Base-by-base conservation (phyloP, 53 echinoderm and acorn worm genomes). In the Hippasteria phrygiana region DNA sequence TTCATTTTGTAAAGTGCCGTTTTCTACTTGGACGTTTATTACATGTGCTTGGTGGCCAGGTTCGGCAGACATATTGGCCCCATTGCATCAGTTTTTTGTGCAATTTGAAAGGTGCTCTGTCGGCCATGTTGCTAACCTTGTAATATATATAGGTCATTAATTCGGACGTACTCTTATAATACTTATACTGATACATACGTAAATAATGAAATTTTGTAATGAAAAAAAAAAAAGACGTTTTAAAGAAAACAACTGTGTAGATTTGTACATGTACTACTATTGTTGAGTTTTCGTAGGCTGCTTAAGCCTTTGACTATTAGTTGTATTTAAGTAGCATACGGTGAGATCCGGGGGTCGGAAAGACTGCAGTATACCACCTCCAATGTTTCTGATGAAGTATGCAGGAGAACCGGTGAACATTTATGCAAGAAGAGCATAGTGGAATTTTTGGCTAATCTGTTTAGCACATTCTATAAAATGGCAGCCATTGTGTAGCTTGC, bases 21-120 rank as follows among this genome's bases (percentile, higher is more conserved):
- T 78, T 51, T 53, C 42, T 51, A 33, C 38, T 72, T 24, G 20
- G 28, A 11, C 48, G 16, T 17, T 8, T 24, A 59, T 22, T 59
- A 59, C 11, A 45, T 11, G 8, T 85, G 51, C 85, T 85, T 71
- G 85, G 54, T 71, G 34, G 53, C 85, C 48, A 11, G 32, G 85
- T 31, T 51, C 48, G 85, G 38, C 85, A 85, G 85, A 85, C 71
- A 22, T 71, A 32, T 31, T 85, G 85, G 50, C 75, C 85, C 85
- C 85, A 85, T 85, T 85, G 85, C 85, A 85, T 70, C 71, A 70
- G 17, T 48, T 70, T 85, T 85, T 70, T 51, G 85, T 85, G 85
- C 85, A 85, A 85, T 71, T 85, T 85, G 85, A 85, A 70, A 70
- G 85, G 85, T 85, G 85, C 85, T 85, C 85, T 85, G 85, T 85